Evolutionary conservation across 2,888 invertebrate genomes (phyloP), one percentile per base, ranked within the genome.

Genomic region (Rhimphoctona megacephalus): DNA sequence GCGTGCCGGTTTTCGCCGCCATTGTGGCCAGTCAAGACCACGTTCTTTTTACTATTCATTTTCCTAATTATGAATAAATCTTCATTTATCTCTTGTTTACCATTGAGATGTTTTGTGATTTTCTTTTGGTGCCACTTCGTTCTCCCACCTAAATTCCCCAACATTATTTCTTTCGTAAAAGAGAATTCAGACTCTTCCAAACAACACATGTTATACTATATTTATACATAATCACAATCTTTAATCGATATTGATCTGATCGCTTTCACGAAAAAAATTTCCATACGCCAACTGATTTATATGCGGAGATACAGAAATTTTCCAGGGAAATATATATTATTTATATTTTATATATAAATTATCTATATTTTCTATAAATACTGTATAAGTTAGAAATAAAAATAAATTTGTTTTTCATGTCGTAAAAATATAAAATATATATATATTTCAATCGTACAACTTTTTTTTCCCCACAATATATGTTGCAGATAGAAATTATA

Each of bases 181-280:
- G n/a, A n/a, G n/a, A n/a, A n/a, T n/a, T n/a, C n/a, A n/a, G n/a
- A n/a, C n/a, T n/a, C n/a, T n/a, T n/a, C n/a, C n/a, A n/a, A n/a
- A n/a, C n/a, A n/a, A n/a, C n/a, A n/a, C n/a, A 6, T 39, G 39
- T 39, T 39, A 39, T 39, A 3, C 39, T 81, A 81, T 25, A 64
- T 73, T 46, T 67, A 66, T 66, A 72, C 69, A 49, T 73, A 7
- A 39, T 46, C 72, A 79, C 30, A 73, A 70, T 83, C 14, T 64
- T 46, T 66, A 43, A 78, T 83, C 39, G 54, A 78, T 54, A 19
- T 54, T 25, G 39, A 66, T 25, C n/a, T 49, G 9, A 49, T 52
- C 36, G 22, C 39, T 57, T 49, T 46, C 8, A 39, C 66, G 46
- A 77, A 77, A 77, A 77, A 77, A 49, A 66, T 46, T 49, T 2